Evolutionary conservation across 2,113 vertebrate genomes (phyloP).

Genomic region (Emberiza fucata): DNA sequence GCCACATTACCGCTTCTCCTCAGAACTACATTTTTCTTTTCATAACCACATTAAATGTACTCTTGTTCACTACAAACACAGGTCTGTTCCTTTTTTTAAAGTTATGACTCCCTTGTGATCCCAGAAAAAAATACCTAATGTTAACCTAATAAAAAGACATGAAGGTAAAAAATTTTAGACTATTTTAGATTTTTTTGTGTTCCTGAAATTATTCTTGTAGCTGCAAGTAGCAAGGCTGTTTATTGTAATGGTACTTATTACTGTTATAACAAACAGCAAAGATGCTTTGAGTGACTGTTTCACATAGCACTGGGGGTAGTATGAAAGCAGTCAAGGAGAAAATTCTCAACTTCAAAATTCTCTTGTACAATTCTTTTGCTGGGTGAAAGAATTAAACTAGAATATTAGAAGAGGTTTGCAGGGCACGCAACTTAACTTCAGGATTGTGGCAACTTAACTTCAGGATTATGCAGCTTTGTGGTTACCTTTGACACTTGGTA

Average conservation of each 20-base stretch:
- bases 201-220: neutral
- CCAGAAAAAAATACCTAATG: neutral
- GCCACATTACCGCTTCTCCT: neutral
- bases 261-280: neutral
- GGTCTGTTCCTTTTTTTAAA: neutral
- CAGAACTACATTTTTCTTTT: neutral
- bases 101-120: neutral
- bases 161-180: neutral
- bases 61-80: neutral
- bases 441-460: neutral
- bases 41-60: neutral
- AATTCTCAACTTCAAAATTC: neutral
- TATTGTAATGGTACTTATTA: neutral
- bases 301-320: neutral
- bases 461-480: neutral
- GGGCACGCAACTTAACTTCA: neutral
- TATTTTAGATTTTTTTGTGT: neutral
- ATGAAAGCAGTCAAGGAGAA: neutral
- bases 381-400: neutral
- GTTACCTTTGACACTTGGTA: neutral
- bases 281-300: neutral
- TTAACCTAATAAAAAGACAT: neutral
- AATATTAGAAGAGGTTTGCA: neutral
- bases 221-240: neutral
- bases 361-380: neutral